Percentiles rank a stretch among this genome's conserved stretches.
phyloP scores from a whole-genome alignment of 2,797 vertebrate genomes.

The Dryobates pubescens region DNA sequence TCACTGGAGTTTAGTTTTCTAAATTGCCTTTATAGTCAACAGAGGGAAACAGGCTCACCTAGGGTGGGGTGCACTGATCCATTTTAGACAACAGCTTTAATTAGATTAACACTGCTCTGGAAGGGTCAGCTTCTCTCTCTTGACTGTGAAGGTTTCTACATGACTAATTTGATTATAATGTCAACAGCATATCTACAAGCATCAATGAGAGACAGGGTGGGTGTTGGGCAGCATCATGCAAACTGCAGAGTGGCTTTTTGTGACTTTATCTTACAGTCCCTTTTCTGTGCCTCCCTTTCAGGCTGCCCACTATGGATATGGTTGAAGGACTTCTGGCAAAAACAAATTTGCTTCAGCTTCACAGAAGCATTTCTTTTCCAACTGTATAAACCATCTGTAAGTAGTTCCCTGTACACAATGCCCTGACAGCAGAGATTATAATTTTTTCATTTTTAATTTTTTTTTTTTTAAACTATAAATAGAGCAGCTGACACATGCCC shows the following conservation, averaged over 20 bases:
- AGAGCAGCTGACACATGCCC: not conserved
- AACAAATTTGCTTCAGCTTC: not conserved
- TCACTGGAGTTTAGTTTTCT: not conserved
- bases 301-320: not conserved
- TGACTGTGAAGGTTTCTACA: not conserved
- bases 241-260: not conserved
- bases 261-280: accelerated
- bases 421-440: not conserved
- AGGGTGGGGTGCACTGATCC: not conserved
- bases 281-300: not conserved
- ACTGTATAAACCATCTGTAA: not conserved
- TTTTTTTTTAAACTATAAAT: not conserved
- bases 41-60: not conserved
- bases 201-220: not conserved
- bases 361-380: not conserved
- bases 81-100: not conserved
- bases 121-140: not conserved
- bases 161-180: not conserved
- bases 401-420: not conserved
- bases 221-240: not conserved
- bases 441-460: no score
- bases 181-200: not conserved
- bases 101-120: not conserved
- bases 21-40: not conserved
- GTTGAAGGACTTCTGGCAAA: constrained; percentile 22